Evolutionary conservation across 2,797 vertebrate species (phyloP).

Genomic region (Picus viridis): DNA sequence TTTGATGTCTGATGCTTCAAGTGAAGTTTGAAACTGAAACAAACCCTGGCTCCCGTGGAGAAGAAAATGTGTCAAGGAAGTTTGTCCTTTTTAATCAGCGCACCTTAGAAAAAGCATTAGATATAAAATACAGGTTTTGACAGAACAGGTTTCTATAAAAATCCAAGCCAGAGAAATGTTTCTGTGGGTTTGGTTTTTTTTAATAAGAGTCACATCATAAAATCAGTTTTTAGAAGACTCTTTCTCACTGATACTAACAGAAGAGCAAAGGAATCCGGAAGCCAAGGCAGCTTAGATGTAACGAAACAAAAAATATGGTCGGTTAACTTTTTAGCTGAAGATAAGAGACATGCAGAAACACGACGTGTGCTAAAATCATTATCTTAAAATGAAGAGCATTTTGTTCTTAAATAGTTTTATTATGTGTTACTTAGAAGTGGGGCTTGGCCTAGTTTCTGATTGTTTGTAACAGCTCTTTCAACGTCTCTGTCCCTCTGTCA

Average conservation of each 20-base stretch:
- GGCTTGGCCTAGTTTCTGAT: background rate
- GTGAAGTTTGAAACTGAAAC: constrained; percentile 49
- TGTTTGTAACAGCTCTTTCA: background rate
- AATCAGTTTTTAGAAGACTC: background rate
- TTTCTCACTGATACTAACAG: background rate
- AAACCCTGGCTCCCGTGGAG: constrained; percentile 41
- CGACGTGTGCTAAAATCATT: background rate
- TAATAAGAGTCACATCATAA: background rate
- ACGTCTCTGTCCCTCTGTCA: background rate
- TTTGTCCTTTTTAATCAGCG: constrained; percentile 58
- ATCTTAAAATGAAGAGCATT: background rate
- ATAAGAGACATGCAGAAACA: background rate
- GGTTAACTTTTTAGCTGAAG: background rate
- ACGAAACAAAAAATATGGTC: background rate
- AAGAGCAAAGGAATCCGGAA: background rate
- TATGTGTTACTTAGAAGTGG: background rate
- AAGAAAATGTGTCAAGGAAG: constrained; percentile 54
- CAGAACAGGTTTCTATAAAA: constrained; percentile 28
- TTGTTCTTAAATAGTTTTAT: background rate
- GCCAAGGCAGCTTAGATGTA: background rate
- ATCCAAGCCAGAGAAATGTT: background rate
- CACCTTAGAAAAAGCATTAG: constrained; percentile 23
- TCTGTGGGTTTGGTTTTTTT: background rate
- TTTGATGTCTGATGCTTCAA: constrained; percentile 47
- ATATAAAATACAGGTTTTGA: constrained; percentile 42